Base-by-base conservation (phyloP, 1,140 invertebrate genomes). In the Uloborus diversus region DNA sequence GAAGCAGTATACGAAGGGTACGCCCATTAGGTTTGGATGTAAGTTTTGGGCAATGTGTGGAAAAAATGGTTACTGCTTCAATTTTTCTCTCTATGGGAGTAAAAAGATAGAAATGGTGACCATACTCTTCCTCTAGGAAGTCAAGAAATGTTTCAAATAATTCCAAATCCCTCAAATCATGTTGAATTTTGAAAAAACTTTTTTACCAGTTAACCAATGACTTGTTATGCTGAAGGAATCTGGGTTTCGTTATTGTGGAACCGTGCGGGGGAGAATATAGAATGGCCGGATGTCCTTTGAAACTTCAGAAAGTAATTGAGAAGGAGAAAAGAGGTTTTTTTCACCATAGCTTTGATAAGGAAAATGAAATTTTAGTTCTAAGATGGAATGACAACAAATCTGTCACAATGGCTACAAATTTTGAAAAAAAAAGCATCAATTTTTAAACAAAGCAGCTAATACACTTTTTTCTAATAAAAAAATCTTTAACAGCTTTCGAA, bases 331-430 rank as follows among this genome's bases (percentile, higher is more conserved):
- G 57, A 61, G 3, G 3, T 0, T 13, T 28, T 1, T 61, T 4
- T 61, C 25, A 61, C 30, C 30, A 28, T 61, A 28, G 25, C 27
- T 3, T 61, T 61, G 23, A 61, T 3, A 33, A 61, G 27, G 30
- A 61, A 27, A 27, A 20, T n/a, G 57, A 61, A 27, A 61, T 28
- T 61, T 61, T 61, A 1, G 9, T 61, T 23, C 1, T 61, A 28
- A 7, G 20, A 33, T 61, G 57, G 3, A 61, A 61, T 32, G 27
- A 61, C 57, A 61, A 32, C 30, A 61, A 3, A 28, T 28, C 57
- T 61, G 57, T 61, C 57, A 61, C 23, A 1, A 28, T 61, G 27
- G 57, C 57, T 61, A 32, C 57, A 61, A n/a, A n/a, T n/a, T n/a
- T n/a, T n/a, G n/a, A n/a, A n/a, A n/a, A n/a, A n/a, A n/a, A n/a